phyloP scores from a whole-genome alignment of 2,888 invertebrate genomes.

The Caenorhabditis panamensis region DNA sequence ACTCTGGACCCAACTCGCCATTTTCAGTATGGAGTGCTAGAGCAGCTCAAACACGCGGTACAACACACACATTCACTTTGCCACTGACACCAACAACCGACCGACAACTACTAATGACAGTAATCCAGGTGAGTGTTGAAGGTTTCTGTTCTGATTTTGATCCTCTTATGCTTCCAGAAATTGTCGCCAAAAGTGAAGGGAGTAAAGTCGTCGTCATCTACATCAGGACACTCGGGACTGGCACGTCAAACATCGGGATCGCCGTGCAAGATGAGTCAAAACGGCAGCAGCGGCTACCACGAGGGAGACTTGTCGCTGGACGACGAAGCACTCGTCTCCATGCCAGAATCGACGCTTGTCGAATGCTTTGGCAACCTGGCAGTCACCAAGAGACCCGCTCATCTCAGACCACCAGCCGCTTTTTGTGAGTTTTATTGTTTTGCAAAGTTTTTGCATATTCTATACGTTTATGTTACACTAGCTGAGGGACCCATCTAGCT shows the following conservation, averaged over 20 bases:
- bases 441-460: too few relatives aligned
- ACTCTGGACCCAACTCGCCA: neutral
- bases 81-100: constrained; percentile 11
- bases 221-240: neutral
- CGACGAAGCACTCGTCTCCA: constrained; percentile 49
- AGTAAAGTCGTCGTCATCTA: constrained; percentile 17
- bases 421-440: constrained; percentile 66
- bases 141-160: neutral
- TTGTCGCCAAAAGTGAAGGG: constrained; percentile 45
- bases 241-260: constrained; percentile 18
- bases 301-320: constrained; percentile 36
- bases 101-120: constrained; percentile 46
- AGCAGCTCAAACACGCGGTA: constrained; percentile 48
- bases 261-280: constrained; percentile 50
- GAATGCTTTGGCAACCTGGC: constrained; percentile 63
- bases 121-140: constrained; percentile 19
- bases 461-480: too few relatives aligned
- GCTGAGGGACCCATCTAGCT: neutral
- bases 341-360: constrained; percentile 55
- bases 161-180: constrained; percentile 14
- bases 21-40: constrained; percentile 51
- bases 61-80: constrained; percentile 45
- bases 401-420: constrained; percentile 62
- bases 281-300: constrained; percentile 50
- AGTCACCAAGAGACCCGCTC: constrained; percentile 47